A percentile compares a stretch with the other conserved stretches of the same genome.
phyloP scores from a whole-genome alignment of 2,888 invertebrate genomes.

The Watsonalla cultraria region DNA sequence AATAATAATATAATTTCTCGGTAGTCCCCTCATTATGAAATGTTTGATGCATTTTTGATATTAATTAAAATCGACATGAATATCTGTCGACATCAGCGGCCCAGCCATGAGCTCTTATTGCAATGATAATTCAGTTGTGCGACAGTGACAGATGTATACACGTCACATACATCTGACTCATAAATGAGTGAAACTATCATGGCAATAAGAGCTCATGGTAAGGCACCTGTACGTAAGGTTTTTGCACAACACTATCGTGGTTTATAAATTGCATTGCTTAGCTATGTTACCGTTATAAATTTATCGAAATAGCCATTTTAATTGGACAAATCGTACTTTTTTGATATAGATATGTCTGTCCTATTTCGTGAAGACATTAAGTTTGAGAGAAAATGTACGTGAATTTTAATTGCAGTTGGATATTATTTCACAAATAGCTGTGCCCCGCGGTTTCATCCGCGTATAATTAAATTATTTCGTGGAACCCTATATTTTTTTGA shows the following conservation, averaged over 20 bases:
- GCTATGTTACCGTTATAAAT: not conserved
- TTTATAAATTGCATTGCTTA: not conserved
- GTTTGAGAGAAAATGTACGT: not conserved
- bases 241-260: not conserved
- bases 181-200: too few relatives aligned
- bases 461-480: too few relatives aligned
- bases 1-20: slow-evolving; percentile 3
- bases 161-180: too few relatives aligned
- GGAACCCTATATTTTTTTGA: too few relatives aligned
- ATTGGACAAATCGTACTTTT: not conserved
- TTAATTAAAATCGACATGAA: slow-evolving; percentile 33
- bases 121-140: too few relatives aligned
- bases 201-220: too few relatives aligned
- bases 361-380: not conserved
- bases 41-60: slow-evolving; percentile 38
- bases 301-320: not conserved
- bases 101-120: too few relatives aligned
- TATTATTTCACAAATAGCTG: too few relatives aligned
- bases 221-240: too few relatives aligned
- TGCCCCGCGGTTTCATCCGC: too few relatives aligned
- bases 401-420: too few relatives aligned
- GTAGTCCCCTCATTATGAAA: slow-evolving; percentile 23
- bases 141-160: too few relatives aligned
- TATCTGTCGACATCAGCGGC: slow-evolving; percentile 25
- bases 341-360: slow-evolving; percentile 1